A percentile compares a stretch with the other conserved stretches of the same genome.
Conservation (phyloP, 2,113 vertebrate species). For the Pimephales promelas region DNA sequence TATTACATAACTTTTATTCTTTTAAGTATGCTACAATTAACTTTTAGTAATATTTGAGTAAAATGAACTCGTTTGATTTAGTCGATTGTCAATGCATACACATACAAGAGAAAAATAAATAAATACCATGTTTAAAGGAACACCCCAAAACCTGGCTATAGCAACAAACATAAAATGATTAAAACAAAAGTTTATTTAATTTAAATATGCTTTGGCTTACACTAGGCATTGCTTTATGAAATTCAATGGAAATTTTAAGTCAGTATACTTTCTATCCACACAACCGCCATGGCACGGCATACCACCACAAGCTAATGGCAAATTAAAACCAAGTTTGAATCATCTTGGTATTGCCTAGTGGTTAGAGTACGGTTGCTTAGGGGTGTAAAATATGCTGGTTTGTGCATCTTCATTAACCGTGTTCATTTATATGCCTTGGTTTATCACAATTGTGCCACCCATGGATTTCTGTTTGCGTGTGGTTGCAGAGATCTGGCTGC, state of each 20-base stretch:
- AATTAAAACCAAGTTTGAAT: constrained; percentile 10
- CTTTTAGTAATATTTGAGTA: no score
- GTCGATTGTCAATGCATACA: no score
- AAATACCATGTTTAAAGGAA: no score
- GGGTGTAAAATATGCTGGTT: constrained; percentile 15
- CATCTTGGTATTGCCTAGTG: not conserved
- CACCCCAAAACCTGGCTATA: no score
- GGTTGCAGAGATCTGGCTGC: constrained; percentile 82
- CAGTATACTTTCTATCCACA: constrained; percentile 4
- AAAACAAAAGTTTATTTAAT: no score
- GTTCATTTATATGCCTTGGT: constrained; percentile 87
- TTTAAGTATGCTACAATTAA: no score
- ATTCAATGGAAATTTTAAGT: constrained; percentile 2
- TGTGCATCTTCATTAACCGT: constrained; percentile 64
- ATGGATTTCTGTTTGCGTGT: constrained; percentile 79
- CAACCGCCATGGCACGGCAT: not conserved
- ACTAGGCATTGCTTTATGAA: not conserved
- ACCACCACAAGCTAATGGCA: not conserved
- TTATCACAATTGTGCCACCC: constrained; percentile 80
- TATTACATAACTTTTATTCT: no score
- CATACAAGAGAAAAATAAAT: no score
- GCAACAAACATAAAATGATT: no score
- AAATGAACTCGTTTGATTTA: no score
- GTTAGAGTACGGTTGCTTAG: not conserved
- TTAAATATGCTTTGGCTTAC: no score